Evolutionary conservation across 2,888 invertebrate genomes (phyloP), one percentile per base, ranked within the genome.

Genomic region (Synanthedon vespiformis): DNA sequence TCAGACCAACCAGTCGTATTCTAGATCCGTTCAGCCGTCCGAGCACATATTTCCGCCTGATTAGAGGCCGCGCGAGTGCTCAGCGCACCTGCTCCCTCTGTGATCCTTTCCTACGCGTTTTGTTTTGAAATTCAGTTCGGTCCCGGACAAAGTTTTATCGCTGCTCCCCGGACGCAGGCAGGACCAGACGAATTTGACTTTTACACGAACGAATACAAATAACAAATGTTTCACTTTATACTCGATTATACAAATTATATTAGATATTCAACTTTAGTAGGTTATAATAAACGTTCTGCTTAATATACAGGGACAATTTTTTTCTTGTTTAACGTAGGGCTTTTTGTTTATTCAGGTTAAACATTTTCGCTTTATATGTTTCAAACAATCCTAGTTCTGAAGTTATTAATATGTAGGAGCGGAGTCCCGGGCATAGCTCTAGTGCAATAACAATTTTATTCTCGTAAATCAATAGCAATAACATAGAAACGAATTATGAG

Each of bases 31-130:
- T 44, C 44, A 44, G 65, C 64, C 74, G 74, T 67, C 71, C 70
- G 68, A 81, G 79, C 77, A 77, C 80, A 81, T 68, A 77, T 82
- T 85, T 85, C 81, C 82, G 77, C 79, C 81, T 84, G 86, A 86
- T 85, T 85, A 84, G 80, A 81, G 74, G 66, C 68, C 72, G 72
- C 68, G 72, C 72, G 71, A 77, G 76, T 73, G 68, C 65, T 68
- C 59, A 62, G 71, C 70, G 76, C 84, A 84, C 81, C 83, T 84
- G 80, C 71, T 73, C 76, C 75, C 71, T 71, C 76, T 74, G 74
- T 60, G 64, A 63, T 62, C 62, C 73, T 80, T 84, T 80, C 76
- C 74, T 72, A 63, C 68, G 64, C 74, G 75, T 69, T 80, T 80
- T 81, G 81, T 82, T 84, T 81, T 72, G 62, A 65, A 72, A 77